Evolutionary conservation across 2,888 invertebrate species (phyloP), one percentile per base, ranked within the genome.

Genomic region (Hanleya hanleyi): DNA sequence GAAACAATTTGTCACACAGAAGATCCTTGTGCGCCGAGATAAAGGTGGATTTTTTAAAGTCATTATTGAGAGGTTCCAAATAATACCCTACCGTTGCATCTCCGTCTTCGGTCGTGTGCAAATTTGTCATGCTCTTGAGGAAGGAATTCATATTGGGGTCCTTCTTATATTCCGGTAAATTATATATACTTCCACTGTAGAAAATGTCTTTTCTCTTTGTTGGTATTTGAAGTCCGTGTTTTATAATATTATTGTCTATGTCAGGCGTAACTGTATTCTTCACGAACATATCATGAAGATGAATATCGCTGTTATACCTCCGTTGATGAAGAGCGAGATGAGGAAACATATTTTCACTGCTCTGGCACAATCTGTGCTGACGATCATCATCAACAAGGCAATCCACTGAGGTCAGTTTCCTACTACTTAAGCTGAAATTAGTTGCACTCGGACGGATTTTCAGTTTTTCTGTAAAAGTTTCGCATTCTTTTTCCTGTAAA

Each of bases 161-260:
- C n/a, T 68, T 37, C 26, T 77, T 41, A 81, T 86, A 88, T 74
- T 86, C 85, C 18, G 90, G 89, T 68, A 93, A 89, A 81, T 92
- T 93, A 61, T 91, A 90, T 33, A 94, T 90, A 84, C 94, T 95
- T 80, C 96, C 96, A 88, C 96, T 95, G 89, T 97, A 97, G 84
- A 98, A 94, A 9, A 97, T 94, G 89, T 98, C 97, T 69, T 95
- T 95, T 71, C 96, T 93, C 84, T 32, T 18, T 1, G 26, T 29
- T 57, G 57, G 57, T 29, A 22, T 15, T 22, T 32, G 26, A 29
- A 57, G 29, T 1, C n/a, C 47, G n/a, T 47, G 47, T 47, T 47
- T 47, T 18, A 47, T 47, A 2, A 57, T 32, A 15, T 26, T 18
- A 29, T 22, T 57, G 29, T 4, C 4, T 29, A 32, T 4, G 57